phyloP scores from a whole-genome alignment of 2,888 invertebrate genomes.

The Achlya flavicornis region DNA sequence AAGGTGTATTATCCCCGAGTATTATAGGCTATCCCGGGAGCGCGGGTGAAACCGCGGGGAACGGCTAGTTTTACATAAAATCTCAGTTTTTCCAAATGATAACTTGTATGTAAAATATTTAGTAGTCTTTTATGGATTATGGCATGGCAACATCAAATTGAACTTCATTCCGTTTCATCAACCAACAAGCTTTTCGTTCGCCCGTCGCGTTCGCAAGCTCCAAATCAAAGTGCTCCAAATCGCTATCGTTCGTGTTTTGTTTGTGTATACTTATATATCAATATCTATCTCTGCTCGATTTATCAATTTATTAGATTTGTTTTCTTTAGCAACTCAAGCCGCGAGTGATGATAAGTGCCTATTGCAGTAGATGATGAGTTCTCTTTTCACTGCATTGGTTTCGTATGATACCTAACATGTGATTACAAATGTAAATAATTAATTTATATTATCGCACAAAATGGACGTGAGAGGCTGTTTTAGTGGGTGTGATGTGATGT shows the following conservation, averaged over 20 bases:
- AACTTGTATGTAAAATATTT: neutral
- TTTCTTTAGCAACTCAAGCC: slow-evolving; percentile 36
- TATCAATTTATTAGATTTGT: slow-evolving; percentile 26
- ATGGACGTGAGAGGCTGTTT: slow-evolving; percentile 70
- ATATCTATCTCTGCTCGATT: slow-evolving; percentile 10
- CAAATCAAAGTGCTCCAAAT: slow-evolving; percentile 20
- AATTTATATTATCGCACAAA: slow-evolving; percentile 65
- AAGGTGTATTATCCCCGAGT: no score
- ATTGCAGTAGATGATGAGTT: slow-evolving; percentile 44
- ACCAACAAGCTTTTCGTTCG: slow-evolving; percentile 43
- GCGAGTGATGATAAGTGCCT: slow-evolving; percentile 54
- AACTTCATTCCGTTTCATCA: slow-evolving; percentile 30
- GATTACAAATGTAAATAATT: slow-evolving; percentile 73
- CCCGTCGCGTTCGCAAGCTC: slow-evolving; percentile 37
- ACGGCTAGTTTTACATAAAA: neutral
- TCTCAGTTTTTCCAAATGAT: neutral
- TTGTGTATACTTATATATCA: slow-evolving; percentile 11
- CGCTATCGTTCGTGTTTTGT: neutral
- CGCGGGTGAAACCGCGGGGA: no score
- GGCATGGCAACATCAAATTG: slow-evolving; percentile 26
- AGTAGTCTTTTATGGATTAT: slow-evolving; percentile 12
- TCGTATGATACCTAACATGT: slow-evolving; percentile 59
- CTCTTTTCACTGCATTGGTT: slow-evolving; percentile 16
- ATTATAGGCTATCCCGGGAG: no score
- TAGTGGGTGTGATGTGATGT: slow-evolving; percentile 67